Base-by-base conservation (phyloP, 2,888 invertebrate species). In the Octonoba sinensis region DNA sequence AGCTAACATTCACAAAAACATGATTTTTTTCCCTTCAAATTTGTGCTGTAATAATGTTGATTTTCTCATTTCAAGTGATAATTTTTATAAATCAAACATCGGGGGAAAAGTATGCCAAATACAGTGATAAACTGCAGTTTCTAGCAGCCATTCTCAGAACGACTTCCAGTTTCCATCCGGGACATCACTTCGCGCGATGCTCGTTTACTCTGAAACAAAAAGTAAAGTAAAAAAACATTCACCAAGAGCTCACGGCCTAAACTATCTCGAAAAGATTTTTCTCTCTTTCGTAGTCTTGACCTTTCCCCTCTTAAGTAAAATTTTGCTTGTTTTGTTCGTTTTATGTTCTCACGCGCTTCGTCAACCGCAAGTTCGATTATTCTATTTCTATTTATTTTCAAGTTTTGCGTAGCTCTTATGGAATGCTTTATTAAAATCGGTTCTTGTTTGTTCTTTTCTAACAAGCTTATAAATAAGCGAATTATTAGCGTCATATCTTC, bases 101-200 rank as follows among this genome's bases (percentile, higher is more conserved):
- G 11, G n/a, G n/a, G n/a, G 11, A 36, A 36, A 36, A 11, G 36
- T 36, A 36, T 36, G 51, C 49, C 64, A 56, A 65, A 20, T 3
- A 15, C 18, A 4, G 3, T 27, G 49, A 60, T 22, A 12, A 62
- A 15, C 13, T 6, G 3, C 62, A 13, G 0, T 44, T 64, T 65
- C 16, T 73, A n/a, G 73, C 56, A 73, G 56, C 56, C 72, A 18
- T 56, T 13, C 22, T 13, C 18, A 44, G 18, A 1, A 13, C 11
- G 46, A 51, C 64, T 47, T 65, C 62, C 27, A 74, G 65, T 74
- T 74, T 59, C 47, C 74, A 66, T 66, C 74, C 74, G 74, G 73
- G 73, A 57, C 59, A 57, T 73, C 46, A 11, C 36, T 36, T 36
- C 36, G 36, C 36, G 18, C 1, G 47, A 47, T 15, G 15, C 67